phyloP scores from a whole-genome alignment of 1,140 invertebrate genomes.

The Sarcophaga peregrina region DNA sequence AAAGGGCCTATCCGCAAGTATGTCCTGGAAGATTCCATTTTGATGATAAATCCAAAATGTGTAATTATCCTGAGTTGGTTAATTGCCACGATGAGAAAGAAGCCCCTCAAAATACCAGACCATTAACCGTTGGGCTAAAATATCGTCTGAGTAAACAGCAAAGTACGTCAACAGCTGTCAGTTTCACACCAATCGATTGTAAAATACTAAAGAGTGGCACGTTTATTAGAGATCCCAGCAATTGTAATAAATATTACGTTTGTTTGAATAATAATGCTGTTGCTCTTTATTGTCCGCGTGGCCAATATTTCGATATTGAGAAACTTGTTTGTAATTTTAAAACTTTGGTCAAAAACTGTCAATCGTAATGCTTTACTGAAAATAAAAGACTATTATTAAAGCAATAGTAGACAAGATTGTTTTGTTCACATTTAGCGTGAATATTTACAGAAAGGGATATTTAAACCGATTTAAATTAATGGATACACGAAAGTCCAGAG shows the following conservation, averaged over 20 bases:
- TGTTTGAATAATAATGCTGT: constrained; percentile 30
- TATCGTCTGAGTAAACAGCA: neutral
- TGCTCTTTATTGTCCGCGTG: constrained; percentile 16
- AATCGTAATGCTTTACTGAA: no score
- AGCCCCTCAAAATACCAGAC: neutral
- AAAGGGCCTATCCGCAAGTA: neutral
- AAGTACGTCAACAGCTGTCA: neutral
- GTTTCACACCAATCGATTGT: neutral
- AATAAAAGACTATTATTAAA: no score
- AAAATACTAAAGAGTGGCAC: neutral
- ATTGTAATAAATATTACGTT: constrained; percentile 37
- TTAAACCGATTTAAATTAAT: no score
- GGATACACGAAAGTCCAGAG: no score
- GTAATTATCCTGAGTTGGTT: constrained; percentile 18
- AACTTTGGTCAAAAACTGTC: constrained; percentile 25
- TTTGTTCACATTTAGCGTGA: no score
- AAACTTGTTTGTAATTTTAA: constrained; percentile 34
- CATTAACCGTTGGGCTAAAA: neutral
- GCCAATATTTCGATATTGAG: constrained; percentile 39
- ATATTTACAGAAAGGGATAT: no score
- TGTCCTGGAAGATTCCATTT: constrained; percentile 24
- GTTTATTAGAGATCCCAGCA: neutral
- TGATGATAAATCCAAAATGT: constrained; percentile 25
- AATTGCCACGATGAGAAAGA: neutral
- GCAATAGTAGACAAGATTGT: no score